These are phyloP conservation scores for Syngnathus scovelli DNA, from an alignment of 2,113 vertebrate species.

Conservation along the genomic window DNA sequence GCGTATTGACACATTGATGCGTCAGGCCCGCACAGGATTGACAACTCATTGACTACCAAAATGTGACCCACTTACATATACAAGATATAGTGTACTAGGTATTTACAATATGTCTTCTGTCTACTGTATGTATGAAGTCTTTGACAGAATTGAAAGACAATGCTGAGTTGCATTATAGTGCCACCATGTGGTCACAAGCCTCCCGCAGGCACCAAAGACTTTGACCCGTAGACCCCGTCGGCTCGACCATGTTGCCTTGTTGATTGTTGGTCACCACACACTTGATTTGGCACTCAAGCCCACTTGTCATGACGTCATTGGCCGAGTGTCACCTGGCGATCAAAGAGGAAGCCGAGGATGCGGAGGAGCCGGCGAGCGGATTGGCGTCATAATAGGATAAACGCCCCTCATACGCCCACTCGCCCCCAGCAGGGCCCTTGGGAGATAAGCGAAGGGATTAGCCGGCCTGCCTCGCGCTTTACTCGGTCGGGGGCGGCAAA, in stretches of 20 bases:
- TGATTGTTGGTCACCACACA: not conserved
- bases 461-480: slow-evolving; percentile 21
- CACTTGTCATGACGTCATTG: not conserved
- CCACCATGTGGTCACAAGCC: slow-evolving; percentile 45
- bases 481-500: not conserved
- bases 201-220: not conserved
- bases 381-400: slow-evolving; percentile 57
- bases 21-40: not conserved
- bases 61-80: no score
- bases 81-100: no score
- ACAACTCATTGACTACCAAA: not conserved
- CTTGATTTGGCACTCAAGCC: not conserved
- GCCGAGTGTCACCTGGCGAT: not conserved
- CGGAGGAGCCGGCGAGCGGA: slow-evolving; percentile 17
- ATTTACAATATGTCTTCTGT: no score
- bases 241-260: not conserved
- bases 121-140: no score
- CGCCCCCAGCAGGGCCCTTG: slow-evolving; percentile 36
- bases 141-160: not conserved
- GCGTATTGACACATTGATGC: not conserved
- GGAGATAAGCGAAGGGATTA: slow-evolving; percentile 46
- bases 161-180: slow-evolving; percentile 9
- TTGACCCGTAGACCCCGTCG: no score
- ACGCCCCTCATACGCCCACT: slow-evolving; percentile 32
- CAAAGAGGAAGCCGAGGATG: not conserved